Evolutionary conservation across 2,113 vertebrate genomes (phyloP).

Genomic region (Pica pica): DNA sequence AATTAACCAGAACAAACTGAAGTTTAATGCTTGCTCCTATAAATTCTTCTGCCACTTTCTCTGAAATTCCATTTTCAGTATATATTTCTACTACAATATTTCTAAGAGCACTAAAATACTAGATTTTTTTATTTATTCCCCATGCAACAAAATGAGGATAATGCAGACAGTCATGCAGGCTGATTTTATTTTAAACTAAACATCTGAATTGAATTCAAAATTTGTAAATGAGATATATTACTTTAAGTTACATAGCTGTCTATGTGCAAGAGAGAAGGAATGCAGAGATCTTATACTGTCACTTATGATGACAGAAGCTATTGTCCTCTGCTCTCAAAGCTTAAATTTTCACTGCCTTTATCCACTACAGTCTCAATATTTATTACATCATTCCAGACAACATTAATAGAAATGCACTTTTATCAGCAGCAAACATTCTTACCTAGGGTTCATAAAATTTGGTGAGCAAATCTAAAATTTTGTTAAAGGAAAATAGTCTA

Average conservation of each 20-base stretch:
- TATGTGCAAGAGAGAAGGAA: fast-evolving
- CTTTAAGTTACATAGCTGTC: not conserved
- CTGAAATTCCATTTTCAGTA: not conserved
- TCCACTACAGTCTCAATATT: not conserved
- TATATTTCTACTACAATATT: not conserved
- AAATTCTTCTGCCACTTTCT: not conserved
- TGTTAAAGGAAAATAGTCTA: not conserved
- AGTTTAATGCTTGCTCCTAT: not conserved
- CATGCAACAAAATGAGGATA: not conserved
- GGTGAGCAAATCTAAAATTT: not conserved
- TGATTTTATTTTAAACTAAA: not conserved
- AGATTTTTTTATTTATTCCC: not conserved
- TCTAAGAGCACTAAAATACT: not conserved
- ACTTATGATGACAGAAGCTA: not conserved
- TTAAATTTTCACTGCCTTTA: not conserved
- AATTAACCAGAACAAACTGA: not conserved
- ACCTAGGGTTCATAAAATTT: not conserved
- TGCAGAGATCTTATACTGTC: not conserved
- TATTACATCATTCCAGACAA: not conserved
- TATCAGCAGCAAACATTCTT: not conserved
- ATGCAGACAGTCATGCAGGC: not conserved
- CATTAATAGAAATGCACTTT: not conserved
- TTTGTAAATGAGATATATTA: not conserved
- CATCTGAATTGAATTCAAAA: not conserved
- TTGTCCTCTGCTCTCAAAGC: not conserved